phyloP scores from a whole-genome alignment of 2,888 invertebrate genomes.

The Phyllotreta cruciferae region DNA sequence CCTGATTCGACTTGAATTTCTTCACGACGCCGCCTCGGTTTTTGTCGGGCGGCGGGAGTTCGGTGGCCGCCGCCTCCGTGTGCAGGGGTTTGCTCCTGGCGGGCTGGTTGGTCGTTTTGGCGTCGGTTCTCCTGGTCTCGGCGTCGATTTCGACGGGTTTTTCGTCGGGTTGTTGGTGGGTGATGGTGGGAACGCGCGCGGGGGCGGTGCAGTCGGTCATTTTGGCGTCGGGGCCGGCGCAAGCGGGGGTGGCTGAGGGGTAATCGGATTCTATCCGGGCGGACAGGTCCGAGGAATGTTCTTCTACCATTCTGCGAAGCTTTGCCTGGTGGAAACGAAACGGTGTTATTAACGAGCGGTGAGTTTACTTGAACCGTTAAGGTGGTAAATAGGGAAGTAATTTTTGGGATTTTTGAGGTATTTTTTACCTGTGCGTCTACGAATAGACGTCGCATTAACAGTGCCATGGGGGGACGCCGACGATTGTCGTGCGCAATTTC shows the following conservation, averaged over 20 bases:
- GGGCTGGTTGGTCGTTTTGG: too few species aligned
- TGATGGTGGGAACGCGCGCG: constrained; percentile 47
- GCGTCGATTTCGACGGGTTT: constrained; percentile 41
- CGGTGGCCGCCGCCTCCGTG: constrained; percentile 39
- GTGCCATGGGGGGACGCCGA: constrained; percentile 80
- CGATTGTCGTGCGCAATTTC: constrained; percentile 60
- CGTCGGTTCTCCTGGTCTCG: too few species aligned
- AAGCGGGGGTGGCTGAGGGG: constrained; percentile 50
- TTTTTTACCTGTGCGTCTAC: constrained; percentile 81
- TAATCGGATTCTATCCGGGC: constrained; percentile 58
- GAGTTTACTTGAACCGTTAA: neutral
- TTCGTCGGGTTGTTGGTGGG: constrained; percentile 21
- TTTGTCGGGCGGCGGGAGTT: constrained; percentile 16
- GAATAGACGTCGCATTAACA: constrained; percentile 85
- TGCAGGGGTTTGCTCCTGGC: constrained; percentile 54
- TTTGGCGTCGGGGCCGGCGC: constrained; percentile 47
- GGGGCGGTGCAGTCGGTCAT: constrained; percentile 40
- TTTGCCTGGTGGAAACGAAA: constrained; percentile 53
- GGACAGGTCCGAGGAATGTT: constrained; percentile 67
- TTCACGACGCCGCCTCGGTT: neutral
- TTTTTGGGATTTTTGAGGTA: neutral
- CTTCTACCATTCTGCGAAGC: constrained; percentile 84
- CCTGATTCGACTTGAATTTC: constrained; percentile 53
- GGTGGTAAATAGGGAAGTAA: neutral
- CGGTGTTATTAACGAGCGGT: neutral